phyloP scores from a whole-genome alignment of 2,797 vertebrate genomes.

The Gambusia yucatana region DNA sequence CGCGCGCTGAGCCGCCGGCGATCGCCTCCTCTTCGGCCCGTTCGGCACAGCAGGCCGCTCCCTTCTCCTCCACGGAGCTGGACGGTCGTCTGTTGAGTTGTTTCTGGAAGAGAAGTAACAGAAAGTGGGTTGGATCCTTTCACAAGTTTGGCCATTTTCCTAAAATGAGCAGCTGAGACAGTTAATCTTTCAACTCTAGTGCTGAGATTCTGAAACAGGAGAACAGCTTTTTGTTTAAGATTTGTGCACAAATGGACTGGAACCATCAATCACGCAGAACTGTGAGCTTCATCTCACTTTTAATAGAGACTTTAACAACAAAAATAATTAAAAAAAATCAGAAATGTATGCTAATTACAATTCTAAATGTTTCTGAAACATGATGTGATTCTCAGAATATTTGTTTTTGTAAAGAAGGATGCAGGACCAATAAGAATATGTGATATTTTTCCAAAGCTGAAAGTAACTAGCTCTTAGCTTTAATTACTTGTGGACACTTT shows the following conservation, averaged over 20 bases:
- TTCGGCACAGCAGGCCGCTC: conserved; percentile 68
- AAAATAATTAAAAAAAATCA: no score
- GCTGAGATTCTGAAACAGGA: not conserved
- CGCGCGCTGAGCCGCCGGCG: conserved; percentile 61
- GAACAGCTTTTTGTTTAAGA: not conserved
- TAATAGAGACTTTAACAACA: not conserved
- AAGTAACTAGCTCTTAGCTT: not conserved
- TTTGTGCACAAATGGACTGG: not conserved
- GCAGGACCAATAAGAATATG: not conserved
- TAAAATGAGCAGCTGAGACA: not conserved
- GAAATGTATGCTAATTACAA: not conserved
- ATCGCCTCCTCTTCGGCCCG: conserved; percentile 71
- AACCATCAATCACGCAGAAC: not conserved
- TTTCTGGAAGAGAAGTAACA: conserved; percentile 68
- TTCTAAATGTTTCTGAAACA: not conserved
- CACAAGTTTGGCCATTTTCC: not conserved
- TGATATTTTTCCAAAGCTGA: not conserved
- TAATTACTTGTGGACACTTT: not conserved
- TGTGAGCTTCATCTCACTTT: not conserved
- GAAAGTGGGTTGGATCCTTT: not conserved
- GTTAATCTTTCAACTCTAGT: not conserved
- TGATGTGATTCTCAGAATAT: not conserved
- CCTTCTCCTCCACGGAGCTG: conserved; percentile 79
- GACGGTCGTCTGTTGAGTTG: conserved; percentile 77
- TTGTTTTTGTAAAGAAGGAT: not conserved